Evolutionary conservation across 2,888 invertebrate genomes (phyloP).

Genomic region (Drosophila fungiperda): DNA sequence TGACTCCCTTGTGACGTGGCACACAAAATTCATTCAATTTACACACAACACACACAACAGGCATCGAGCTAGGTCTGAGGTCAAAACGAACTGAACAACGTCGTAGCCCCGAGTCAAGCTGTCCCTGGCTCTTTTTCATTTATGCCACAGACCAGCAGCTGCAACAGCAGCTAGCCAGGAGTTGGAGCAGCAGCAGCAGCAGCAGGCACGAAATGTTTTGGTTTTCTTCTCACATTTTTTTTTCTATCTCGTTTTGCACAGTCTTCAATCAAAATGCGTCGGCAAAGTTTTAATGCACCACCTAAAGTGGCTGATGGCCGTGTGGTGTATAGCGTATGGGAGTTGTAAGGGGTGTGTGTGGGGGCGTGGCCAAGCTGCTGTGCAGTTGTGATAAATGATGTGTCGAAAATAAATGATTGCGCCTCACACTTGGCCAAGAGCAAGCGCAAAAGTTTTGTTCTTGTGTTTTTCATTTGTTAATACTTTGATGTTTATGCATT

Average conservation of each 20-base stretch:
- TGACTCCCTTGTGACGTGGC: not conserved
- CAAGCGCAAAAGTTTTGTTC: constrained; percentile 23
- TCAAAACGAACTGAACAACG: constrained; percentile 22
- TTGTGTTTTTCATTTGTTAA: constrained; percentile 16
- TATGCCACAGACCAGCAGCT: constrained; percentile 6
- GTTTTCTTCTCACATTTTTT: constrained; percentile 13
- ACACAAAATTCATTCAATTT: constrained; percentile 66
- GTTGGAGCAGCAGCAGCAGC: not conserved
- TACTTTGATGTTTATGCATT: constrained; percentile 25
- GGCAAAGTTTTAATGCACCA: constrained; percentile 73
- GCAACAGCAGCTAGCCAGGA: not conserved
- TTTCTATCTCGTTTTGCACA: constrained; percentile 16
- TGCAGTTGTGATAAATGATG: constrained; percentile 71
- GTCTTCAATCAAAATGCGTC: constrained; percentile 80
- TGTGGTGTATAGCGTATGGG: not conserved
- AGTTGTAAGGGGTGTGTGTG: not conserved
- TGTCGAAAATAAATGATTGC: constrained; percentile 81
- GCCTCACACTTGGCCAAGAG: constrained; percentile 36
- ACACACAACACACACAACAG: constrained; percentile 56
- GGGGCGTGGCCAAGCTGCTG: constrained; percentile 54
- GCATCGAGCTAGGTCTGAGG: constrained; percentile 38
- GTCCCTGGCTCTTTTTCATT: constrained; percentile 20
- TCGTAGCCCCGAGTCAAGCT: constrained; percentile 16
- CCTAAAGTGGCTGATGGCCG: constrained; percentile 13
- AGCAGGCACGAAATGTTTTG: constrained; percentile 18